Base-by-base conservation (phyloP, 1,140 invertebrate genomes). In the Ips typographus region DNA sequence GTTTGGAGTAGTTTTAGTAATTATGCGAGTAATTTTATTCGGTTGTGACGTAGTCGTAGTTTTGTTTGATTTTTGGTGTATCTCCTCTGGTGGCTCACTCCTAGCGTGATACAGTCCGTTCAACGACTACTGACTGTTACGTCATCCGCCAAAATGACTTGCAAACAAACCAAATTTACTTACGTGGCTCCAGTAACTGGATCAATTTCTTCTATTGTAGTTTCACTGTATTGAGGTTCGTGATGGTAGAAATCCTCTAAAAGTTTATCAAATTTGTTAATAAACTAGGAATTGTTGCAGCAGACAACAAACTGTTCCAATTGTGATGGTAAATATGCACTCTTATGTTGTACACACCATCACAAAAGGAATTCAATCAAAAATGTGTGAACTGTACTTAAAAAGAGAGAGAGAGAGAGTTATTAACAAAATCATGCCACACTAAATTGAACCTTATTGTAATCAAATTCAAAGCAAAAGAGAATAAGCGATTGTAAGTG, bases 181-280 rank as follows among this genome's bases (percentile, higher is more conserved):
- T 22, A 40, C 58, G 5, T 59, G 71, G 83, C 83, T 71, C 84
- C 81, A 47, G 82, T 84, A 60, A 82, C 77, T 65, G 84, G 84
- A 75, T 85, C 83, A 70, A 83, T 77, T 70, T 85, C 84, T 67
- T 82, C 84, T 70, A 80, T 82, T 63, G 80, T 82, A 36, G 81
- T 83, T 77, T 85, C 84, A 75, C 82, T 80, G 74, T 80, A 86
- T 71, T 84, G 82, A 70, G 83, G 84, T 75, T 84, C 84, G 78
- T 84, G 83, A 80, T 85, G 85, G 77, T 85, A 84, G 79, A 85
- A 84, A 80, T 86, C 84, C 73, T 80, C 79, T 80, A 77, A 66
- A 77, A 76, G 8, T 56, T 40, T 40, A 22, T 22, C 22, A 22
- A 22, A 22, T 22, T 22, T 22, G 22, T 22, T 22, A 22, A 22